phyloP scores from a whole-genome alignment of 2,888 invertebrate genomes.

The Julus scandinavius region DNA sequence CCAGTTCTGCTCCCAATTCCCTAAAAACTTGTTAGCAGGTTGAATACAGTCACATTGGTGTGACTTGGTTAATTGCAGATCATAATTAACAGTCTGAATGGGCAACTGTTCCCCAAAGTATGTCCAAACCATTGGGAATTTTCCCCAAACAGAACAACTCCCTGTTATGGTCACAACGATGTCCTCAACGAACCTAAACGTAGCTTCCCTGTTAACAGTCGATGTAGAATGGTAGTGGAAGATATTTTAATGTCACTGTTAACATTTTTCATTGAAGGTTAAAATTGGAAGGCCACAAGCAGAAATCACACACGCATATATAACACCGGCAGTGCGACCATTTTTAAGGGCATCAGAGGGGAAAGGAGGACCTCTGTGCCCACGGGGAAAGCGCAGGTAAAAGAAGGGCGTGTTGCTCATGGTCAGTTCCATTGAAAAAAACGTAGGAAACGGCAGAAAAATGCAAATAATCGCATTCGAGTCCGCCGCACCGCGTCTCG shows the following conservation, averaged over 20 bases:
- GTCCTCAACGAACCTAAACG: not conserved
- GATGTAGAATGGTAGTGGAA: not conserved
- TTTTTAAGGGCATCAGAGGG: not conserved
- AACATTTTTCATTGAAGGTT: not conserved
- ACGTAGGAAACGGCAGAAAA: not conserved
- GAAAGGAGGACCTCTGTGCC: not conserved
- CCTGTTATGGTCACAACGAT: not conserved
- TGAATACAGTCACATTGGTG: too few relatives aligned
- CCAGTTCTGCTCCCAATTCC: too few relatives aligned
- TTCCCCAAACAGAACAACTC: not conserved
- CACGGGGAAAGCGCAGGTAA: not conserved
- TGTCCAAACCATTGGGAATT: not conserved
- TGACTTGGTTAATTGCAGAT: too few relatives aligned
- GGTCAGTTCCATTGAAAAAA: not conserved
- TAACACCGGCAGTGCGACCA: not conserved
- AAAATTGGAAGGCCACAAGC: not conserved
- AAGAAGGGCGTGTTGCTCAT: not conserved
- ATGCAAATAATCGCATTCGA: conserved; percentile 55
- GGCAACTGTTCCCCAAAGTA: not conserved
- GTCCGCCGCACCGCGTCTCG: conserved; percentile 15
- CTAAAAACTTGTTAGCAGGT: too few relatives aligned
- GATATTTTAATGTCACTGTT: not conserved
- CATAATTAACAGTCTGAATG: too few relatives aligned
- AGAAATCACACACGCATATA: not conserved
- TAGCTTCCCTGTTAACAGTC: not conserved